Evolutionary conservation across 2,113 vertebrate species (phyloP).

Genomic region (Hypomesus transpacificus): DNA sequence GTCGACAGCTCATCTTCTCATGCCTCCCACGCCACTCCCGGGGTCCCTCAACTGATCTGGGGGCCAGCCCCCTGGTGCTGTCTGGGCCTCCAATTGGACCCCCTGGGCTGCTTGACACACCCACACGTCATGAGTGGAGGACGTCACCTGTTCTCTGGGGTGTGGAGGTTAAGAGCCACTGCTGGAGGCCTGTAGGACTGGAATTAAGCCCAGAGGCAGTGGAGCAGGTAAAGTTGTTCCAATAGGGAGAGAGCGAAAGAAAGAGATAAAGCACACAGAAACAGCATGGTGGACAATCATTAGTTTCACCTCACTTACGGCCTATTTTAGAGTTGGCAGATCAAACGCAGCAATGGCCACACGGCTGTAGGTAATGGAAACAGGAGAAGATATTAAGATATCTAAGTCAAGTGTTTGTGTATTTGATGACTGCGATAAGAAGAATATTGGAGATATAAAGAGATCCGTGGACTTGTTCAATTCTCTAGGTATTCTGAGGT

Average conservation of each 20-base stretch:
- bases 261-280: conserved; percentile 72
- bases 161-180: neutral
- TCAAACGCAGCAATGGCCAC: neutral
- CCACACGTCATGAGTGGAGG: neutral
- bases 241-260: conserved; percentile 51
- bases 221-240: conserved; percentile 66
- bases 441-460: too few species aligned
- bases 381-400: too few species aligned
- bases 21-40: neutral
- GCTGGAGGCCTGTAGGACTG: conserved; percentile 45
- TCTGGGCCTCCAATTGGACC: neutral
- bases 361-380: neutral
- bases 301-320: conserved; percentile 63
- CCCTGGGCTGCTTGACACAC: neutral
- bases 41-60: too few species aligned
- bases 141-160: neutral
- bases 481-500: neutral
- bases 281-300: conserved; percentile 47
- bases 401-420: too few species aligned
- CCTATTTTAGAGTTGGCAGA: neutral
- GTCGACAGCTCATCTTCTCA: conserved; percentile 24
- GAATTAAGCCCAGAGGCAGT: conserved; percentile 61
- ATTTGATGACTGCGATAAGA: too few species aligned
- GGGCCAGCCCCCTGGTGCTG: neutral
- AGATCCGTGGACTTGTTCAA: too few species aligned